These are phyloP conservation scores for Chaetogeoica ovagalla DNA, from an alignment of 2,888 invertebrate species.

Conservation along the genomic window DNA sequence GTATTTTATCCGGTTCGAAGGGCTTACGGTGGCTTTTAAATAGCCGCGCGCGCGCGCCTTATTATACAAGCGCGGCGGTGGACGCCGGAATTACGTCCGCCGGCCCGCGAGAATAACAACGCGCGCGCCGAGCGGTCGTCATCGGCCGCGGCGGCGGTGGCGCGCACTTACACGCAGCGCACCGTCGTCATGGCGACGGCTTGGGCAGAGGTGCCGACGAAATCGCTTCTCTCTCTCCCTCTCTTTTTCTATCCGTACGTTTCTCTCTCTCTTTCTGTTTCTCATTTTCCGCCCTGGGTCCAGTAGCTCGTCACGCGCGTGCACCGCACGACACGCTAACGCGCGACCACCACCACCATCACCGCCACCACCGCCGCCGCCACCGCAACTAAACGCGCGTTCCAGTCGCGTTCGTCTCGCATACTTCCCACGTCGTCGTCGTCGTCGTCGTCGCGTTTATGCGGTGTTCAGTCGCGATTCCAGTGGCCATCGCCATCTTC, in stretches of 20 bases:
- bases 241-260: too few species aligned
- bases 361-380: background rate
- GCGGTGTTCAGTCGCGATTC: background rate
- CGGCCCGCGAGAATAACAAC: too few species aligned
- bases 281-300: constrained; percentile 38
- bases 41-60: too few species aligned
- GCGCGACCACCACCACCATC: too few species aligned
- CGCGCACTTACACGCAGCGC: background rate
- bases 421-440: too few species aligned
- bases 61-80: too few species aligned
- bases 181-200: constrained; percentile 43
- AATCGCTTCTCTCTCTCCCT: constrained; percentile 1
- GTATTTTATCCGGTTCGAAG: too few species aligned
- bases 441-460: background rate
- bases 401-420: too few species aligned
- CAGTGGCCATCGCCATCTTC: constrained; percentile 9
- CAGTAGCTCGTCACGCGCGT: constrained; percentile 52
- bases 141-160: background rate
- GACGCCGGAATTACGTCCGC: too few species aligned
- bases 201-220: constrained; percentile 30
- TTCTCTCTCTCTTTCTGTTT: background rate
- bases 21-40: too few species aligned
- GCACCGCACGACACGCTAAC: constrained; percentile 16
- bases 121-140: too few species aligned
- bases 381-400: too few species aligned